phyloP scores from a whole-genome alignment of 2,113 vertebrate genomes.

The Papio anubis region DNA sequence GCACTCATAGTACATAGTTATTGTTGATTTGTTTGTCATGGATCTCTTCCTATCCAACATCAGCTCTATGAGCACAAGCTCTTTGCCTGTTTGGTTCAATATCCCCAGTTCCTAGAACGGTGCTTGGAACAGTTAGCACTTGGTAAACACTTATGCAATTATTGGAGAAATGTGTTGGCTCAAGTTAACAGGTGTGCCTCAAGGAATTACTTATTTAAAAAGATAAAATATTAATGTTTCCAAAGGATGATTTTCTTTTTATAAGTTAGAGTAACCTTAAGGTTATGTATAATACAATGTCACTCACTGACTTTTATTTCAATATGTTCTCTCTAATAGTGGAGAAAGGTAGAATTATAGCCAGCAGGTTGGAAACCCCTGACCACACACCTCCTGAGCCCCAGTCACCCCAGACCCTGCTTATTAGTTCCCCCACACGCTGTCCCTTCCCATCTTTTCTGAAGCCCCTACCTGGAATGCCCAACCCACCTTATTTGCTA shows the following conservation, averaged over 20 bases:
- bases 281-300: background rate
- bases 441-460: background rate
- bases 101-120: background rate
- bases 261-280: background rate
- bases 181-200: background rate
- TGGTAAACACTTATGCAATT: background rate
- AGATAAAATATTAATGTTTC: background rate
- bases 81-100: background rate
- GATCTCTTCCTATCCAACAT: background rate
- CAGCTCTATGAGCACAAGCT: background rate
- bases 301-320: background rate
- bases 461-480: background rate
- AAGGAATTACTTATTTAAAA: background rate
- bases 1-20: background rate
- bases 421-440: background rate
- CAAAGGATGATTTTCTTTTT: background rate
- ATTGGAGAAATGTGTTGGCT: background rate
- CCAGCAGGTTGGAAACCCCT: background rate
- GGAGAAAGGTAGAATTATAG: background rate
- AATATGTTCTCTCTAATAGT: background rate
- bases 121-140: background rate
- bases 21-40: background rate
- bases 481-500: background rate
- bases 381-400: background rate
- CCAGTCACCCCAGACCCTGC: background rate